These are phyloP conservation scores for Mycogona germanica DNA, from an alignment of 2,888 invertebrate species.

Conservation along the genomic window DNA sequence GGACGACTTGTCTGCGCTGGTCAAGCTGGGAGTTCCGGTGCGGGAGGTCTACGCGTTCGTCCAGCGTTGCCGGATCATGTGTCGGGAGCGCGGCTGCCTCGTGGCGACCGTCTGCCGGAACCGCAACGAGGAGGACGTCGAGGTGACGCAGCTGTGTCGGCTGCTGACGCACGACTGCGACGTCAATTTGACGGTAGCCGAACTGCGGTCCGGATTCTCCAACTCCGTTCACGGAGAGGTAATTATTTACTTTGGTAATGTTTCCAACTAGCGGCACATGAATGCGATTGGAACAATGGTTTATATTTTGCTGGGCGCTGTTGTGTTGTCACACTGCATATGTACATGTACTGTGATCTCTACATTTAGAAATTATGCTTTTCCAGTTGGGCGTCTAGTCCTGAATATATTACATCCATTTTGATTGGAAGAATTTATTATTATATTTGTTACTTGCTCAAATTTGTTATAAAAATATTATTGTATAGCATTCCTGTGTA, in stretches of 20 bases:
- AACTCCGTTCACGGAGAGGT: conserved; percentile 3
- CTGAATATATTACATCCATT: no score
- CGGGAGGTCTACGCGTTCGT: neutral
- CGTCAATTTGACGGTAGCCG: neutral
- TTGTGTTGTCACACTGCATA: no score
- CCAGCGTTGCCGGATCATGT: neutral
- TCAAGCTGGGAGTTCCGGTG: neutral
- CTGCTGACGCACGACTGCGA: neutral
- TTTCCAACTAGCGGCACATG: neutral
- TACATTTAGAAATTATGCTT: no score
- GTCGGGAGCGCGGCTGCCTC: neutral
- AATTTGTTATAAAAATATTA: no score
- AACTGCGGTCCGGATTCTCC: neutral
- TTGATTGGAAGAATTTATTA: no score
- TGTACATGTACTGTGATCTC: no score
- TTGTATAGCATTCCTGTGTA: no score
- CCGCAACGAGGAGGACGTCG: neutral
- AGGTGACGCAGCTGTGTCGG: neutral
- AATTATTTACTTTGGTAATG: neutral
- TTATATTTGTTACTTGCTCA: no score
- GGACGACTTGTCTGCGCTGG: neutral
- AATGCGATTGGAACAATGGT: no score
- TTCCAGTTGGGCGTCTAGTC: no score
- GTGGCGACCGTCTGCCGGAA: neutral
- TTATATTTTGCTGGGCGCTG: no score